A percentile compares a stretch with the other conserved stretches of the same genome.
Conservation (phyloP, 2,113 vertebrate species). For the Sakesphorus luctuosus region DNA sequence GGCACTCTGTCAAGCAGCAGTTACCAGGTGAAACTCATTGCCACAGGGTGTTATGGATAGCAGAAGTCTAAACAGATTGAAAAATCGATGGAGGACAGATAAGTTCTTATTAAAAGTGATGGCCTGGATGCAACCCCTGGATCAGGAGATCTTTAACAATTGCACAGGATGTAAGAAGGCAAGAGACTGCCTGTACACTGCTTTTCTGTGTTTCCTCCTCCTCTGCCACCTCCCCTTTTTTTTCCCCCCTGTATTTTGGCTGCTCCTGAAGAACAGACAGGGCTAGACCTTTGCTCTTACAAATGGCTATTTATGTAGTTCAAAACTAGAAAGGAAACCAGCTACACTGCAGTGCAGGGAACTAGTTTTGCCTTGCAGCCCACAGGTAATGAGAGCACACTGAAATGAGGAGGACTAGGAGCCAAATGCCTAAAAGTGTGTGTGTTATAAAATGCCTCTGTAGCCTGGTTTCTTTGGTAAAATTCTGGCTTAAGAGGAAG, state of each 20-base stretch:
- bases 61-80: slow-evolving; percentile 56
- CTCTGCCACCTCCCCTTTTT: not conserved
- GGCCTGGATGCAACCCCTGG: slow-evolving; percentile 12
- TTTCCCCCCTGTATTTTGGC: not conserved
- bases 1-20: not conserved
- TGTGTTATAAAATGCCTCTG: not conserved
- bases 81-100: slow-evolving; percentile 51
- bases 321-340: slow-evolving; percentile 12
- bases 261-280: not conserved
- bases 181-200: not conserved
- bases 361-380: not conserved
- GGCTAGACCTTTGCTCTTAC: not conserved
- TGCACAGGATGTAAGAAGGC: not conserved
- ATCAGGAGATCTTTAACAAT: slow-evolving; percentile 37
- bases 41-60: slow-evolving; percentile 43
- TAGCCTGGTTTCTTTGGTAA: not conserved
- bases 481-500: not conserved
- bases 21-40: slow-evolving; percentile 15
- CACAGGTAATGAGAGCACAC: not conserved
- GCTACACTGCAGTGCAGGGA: not conserved
- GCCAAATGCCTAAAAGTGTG: not conserved
- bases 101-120: slow-evolving; percentile 57
- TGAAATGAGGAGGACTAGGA: not conserved
- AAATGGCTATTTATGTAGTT: slow-evolving; percentile 17
- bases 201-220: not conserved